Conservation (phyloP, 2,797 vertebrate genomes). For the Muscicapa striata region DNA sequence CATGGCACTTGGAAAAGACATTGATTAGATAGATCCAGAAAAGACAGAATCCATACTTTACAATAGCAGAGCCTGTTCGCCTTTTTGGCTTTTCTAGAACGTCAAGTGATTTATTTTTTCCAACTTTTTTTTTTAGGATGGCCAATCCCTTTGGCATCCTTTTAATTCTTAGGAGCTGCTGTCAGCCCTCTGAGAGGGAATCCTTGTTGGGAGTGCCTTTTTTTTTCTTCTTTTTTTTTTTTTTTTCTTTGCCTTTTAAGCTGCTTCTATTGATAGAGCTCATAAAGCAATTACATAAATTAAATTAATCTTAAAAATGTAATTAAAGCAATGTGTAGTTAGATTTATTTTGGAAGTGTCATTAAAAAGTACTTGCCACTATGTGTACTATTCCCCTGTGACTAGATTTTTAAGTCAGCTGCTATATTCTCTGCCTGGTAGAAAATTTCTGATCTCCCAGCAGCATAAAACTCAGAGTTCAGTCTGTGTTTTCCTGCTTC, state of each 20-base stretch:
- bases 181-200: not conserved
- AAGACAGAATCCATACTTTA: not conserved
- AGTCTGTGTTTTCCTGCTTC: not conserved
- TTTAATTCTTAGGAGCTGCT: not conserved
- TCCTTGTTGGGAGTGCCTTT: not conserved
- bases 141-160: not conserved
- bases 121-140: not conserved
- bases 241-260: not conserved
- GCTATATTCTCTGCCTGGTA: not conserved
- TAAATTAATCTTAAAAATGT: conserved; percentile 17
- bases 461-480: not conserved
- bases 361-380: not conserved
- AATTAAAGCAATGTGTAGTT: not conserved
- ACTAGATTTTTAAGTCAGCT: not conserved
- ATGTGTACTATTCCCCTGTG: not conserved
- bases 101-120: not conserved
- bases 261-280: not conserved
- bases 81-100: not conserved
- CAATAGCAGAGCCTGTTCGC: not conserved
- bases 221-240: not conserved
- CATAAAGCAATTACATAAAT: conserved; percentile 16
- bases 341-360: conserved; percentile 20
- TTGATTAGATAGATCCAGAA: not conserved
- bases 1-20: not conserved
- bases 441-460: not conserved